These are phyloP conservation scores for Phocides pigmalion DNA, from an alignment of 1,140 invertebrate species.

Conservation along the genomic window DNA sequence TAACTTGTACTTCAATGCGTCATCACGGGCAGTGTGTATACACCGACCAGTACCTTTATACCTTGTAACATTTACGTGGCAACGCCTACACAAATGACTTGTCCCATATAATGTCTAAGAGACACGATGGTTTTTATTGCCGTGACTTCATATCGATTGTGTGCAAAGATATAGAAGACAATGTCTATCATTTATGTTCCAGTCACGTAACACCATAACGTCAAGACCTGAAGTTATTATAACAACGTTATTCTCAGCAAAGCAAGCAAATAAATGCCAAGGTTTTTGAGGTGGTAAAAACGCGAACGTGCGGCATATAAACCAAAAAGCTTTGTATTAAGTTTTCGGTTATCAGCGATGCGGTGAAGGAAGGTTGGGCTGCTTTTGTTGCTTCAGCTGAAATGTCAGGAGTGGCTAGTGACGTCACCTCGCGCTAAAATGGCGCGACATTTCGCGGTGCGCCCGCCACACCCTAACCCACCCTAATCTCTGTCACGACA, in stretches of 20 bases:
- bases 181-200: slow-evolving; percentile 2
- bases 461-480: slow-evolving; percentile 65
- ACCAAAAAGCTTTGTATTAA: slow-evolving; percentile 67
- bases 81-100: slow-evolving; percentile 3
- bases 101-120: neutral
- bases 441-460: slow-evolving; percentile 75
- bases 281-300: slow-evolving; percentile 53
- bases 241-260: slow-evolving; percentile 3
- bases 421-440: slow-evolving; percentile 70
- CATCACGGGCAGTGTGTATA: neutral
- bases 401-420: slow-evolving; percentile 78
- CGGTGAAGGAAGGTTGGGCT: slow-evolving; percentile 68
- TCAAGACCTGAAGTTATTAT: slow-evolving; percentile 9
- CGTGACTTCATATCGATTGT: slow-evolving; percentile 6
- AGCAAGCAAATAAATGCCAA: slow-evolving; percentile 63
- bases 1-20: neutral
- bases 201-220: slow-evolving; percentile 6
- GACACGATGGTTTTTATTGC: neutral
- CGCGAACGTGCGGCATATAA: slow-evolving; percentile 62
- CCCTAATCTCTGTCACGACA: slow-evolving; percentile 72
- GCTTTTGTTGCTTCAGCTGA: slow-evolving; percentile 69
- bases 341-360: slow-evolving; percentile 67
- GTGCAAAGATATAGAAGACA: neutral
- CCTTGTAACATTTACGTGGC: slow-evolving; percentile 2
- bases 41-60: neutral